Conservation (phyloP, 2,888 invertebrate species). For the Apotomis turbidana region DNA sequence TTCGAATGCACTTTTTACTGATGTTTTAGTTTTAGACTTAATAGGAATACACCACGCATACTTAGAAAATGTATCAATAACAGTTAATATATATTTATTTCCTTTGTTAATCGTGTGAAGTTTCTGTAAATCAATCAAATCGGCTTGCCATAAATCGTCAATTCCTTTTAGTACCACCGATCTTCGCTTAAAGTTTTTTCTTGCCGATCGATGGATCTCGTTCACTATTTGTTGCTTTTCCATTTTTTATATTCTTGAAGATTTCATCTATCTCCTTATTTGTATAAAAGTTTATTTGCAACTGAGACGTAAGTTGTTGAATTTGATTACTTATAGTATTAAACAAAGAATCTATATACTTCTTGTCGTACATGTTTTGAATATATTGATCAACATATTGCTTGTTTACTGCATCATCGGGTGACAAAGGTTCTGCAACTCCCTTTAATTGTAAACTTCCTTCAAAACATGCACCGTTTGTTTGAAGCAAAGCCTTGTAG, state of each 20-base stretch:
- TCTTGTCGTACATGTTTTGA: constrained; percentile 17
- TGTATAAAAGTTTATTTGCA: no score
- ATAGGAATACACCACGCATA: not conserved
- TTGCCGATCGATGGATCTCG: not conserved
- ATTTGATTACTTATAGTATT: not conserved
- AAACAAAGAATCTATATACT: constrained; percentile 8
- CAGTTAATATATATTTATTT: not conserved
- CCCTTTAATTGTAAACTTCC: constrained; percentile 6
- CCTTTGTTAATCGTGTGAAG: not conserved
- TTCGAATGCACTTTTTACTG: not conserved
- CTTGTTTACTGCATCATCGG: constrained; percentile 15
- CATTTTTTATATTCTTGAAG: constrained; percentile 3
- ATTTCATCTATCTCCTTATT: constrained; percentile 4
- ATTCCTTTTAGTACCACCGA: constrained; percentile 7
- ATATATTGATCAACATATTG: constrained; percentile 10
- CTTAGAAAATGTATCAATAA: not conserved
- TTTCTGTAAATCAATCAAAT: constrained; percentile 10
- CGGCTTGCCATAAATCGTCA: constrained; percentile 13
- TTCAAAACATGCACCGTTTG: not conserved
- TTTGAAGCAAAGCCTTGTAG: constrained; percentile 17
- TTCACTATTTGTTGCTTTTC: constrained; percentile 5
- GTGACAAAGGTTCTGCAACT: constrained; percentile 1
- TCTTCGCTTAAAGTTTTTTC: not conserved
- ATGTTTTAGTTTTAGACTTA: not conserved
- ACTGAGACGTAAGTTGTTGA: no score